These are phyloP conservation scores for Lasioglossum leucozonium DNA, from an alignment of 2,888 invertebrate species.

Conservation along the genomic window DNA sequence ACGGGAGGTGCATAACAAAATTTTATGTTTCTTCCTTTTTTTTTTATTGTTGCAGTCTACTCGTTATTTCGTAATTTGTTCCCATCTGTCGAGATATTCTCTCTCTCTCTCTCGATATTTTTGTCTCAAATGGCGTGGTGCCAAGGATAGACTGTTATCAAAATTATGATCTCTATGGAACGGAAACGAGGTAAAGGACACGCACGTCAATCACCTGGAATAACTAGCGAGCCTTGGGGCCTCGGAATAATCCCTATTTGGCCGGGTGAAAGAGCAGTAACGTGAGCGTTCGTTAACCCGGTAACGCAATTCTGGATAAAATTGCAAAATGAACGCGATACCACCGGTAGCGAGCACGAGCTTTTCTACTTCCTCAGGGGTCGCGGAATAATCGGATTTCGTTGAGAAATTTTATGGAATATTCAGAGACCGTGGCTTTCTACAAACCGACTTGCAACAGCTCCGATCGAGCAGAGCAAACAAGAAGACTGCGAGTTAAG, in stretches of 20 bases:
- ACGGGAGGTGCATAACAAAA: too few species aligned
- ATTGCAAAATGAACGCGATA: too few species aligned
- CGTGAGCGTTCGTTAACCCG: background rate
- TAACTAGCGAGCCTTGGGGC: background rate
- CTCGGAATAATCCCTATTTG: background rate
- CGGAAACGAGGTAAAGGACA: background rate
- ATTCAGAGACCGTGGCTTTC: background rate
- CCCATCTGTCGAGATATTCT: too few species aligned
- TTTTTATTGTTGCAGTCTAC: too few species aligned
- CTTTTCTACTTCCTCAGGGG: background rate
- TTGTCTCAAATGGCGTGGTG: background rate
- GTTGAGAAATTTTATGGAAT: background rate
- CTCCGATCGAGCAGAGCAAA: background rate
- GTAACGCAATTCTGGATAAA: background rate
- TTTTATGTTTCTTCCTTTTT: too few species aligned
- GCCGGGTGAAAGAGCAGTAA: background rate
- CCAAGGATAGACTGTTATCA: background rate
- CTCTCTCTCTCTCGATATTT: background rate
- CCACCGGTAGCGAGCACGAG: too few species aligned
- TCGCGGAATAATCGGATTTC: background rate
- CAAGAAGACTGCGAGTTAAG: background rate
- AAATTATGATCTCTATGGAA: background rate
- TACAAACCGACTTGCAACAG: background rate
- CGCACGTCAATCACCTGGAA: background rate
- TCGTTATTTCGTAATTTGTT: too few species aligned